Percentiles rank a stretch among this genome's conserved stretches.
Evolutionary conservation across 2,113 vertebrate genomes (phyloP).

Genomic region (Phylloscopus whistleri): DNA sequence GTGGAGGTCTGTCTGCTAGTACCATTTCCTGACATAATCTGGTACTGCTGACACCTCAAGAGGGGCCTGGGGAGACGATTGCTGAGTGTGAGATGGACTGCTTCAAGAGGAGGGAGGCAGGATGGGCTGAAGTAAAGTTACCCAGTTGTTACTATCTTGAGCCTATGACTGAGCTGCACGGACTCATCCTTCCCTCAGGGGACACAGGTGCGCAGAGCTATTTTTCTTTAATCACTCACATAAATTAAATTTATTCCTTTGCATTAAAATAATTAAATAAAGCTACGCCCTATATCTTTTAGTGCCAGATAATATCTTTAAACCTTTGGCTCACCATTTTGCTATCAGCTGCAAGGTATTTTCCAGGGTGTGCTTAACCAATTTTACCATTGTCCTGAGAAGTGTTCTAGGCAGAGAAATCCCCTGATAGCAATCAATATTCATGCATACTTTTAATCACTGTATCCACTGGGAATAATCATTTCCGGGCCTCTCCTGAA

Average conservation of each 20-base stretch:
- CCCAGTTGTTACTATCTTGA: conserved; percentile 55
- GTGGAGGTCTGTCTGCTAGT: not conserved
- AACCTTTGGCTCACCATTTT: conserved; percentile 74
- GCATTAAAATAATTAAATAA: conserved; percentile 77
- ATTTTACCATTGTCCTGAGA: conserved; percentile 60
- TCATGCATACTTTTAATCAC: conserved; percentile 37
- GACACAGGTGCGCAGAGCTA: conserved; percentile 74
- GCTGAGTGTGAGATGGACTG: not conserved
- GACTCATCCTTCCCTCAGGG: conserved; percentile 70
- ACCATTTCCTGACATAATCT: not conserved
- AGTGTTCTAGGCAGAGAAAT: conserved; percentile 65
- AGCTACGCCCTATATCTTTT: conserved; percentile 69
- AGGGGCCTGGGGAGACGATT: not conserved
- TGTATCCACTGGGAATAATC: conserved; percentile 11
- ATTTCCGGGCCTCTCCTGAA: conserved; percentile 32
- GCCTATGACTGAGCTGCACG: conserved; percentile 60
- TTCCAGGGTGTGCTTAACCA: conserved; percentile 72
- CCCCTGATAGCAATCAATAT: conserved; percentile 55
- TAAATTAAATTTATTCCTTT: conserved; percentile 78
- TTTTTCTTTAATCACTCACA: conserved; percentile 79
- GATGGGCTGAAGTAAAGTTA: conserved; percentile 44
- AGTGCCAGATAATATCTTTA: conserved; percentile 74
- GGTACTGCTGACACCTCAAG: not conserved
- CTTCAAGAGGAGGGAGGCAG: conserved; percentile 1
- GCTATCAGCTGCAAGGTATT: conserved; percentile 74